Base-by-base conservation (phyloP, 2,113 vertebrate species). In the Arenaria interpres region DNA sequence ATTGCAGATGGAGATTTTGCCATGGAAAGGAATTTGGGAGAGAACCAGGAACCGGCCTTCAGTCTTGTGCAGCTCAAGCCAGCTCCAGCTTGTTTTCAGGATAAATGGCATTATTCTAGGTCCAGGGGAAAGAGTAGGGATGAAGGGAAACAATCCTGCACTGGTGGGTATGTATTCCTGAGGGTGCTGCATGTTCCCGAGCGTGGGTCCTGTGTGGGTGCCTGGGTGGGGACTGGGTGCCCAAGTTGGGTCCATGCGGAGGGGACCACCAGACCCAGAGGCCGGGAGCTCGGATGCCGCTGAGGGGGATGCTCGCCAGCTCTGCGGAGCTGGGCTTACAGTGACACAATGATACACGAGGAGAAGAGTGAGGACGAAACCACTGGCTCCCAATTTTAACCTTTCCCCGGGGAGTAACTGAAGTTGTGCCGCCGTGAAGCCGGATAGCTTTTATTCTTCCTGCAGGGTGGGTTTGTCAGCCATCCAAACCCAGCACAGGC, bases 131-230 rank as follows among this genome's bases (percentile, higher is more conserved):
- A 66, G 33, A 28, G 3, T 3, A 62, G 23, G 35, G 60, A 12
- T 56, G 62, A 51, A 72, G 46, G 6, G 53, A 16, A 27, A 8
- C 12, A 80, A 14, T 35, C 25, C 37, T 59, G 8, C 60, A 14
- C 16, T 0, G 0, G 1, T 10, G 39, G 12, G 4, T 51, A 9
- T 9, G 12, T 50, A 14, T 35, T 79, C 53, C 57, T 33, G 53
- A 76, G 50, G 32, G 15, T 41, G 23, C 30, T 71, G 45, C 45
- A n/a, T 2, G 2, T 62, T 28, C 53, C 35, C 0, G 3, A 39
- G 5, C 1, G 0, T 3, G 54, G 18, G 14, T 64, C 5, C 20
- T 6, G 21, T n/a, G 10, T 32, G 28, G 32, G 22, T 60, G 35
- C 33, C 59, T 7, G 18, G 0, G 0, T n/a, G 11, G n/a, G 39